Conservation (phyloP, 2,888 invertebrate genomes). For the Ormyrus thymus region DNA sequence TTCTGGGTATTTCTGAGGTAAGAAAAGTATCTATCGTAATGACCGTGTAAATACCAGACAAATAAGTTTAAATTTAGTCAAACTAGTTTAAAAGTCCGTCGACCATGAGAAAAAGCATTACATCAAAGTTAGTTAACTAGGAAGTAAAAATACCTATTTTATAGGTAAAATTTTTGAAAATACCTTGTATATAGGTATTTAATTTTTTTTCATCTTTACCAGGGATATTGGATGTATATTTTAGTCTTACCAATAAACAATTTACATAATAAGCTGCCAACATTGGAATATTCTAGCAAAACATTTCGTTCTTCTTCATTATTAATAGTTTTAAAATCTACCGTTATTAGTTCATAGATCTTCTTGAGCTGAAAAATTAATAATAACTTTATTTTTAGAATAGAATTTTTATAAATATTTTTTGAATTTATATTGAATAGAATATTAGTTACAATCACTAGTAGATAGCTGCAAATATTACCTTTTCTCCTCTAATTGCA, state of each 20-base stretch:
- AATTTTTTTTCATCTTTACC: too few relatives aligned
- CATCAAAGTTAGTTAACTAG: too few relatives aligned
- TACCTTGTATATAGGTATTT: too few relatives aligned
- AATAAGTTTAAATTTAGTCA: too few relatives aligned
- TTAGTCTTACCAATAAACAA: conserved; percentile 14
- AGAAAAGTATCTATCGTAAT: too few relatives aligned
- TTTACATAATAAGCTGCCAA: neutral
- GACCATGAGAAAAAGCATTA: too few relatives aligned
- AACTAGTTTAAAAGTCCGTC: too few relatives aligned
- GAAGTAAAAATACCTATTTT: too few relatives aligned
- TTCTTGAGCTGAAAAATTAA: conserved; percentile 6
- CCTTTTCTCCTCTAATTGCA: conserved; percentile 17
- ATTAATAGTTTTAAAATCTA: neutral
- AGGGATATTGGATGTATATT: too few relatives aligned
- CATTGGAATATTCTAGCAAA: neutral
- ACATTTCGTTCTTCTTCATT: conserved; percentile 1
- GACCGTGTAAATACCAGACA: too few relatives aligned
- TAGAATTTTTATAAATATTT: neutral
- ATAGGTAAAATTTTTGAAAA: too few relatives aligned
- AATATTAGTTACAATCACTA: neutral
- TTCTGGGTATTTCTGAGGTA: too few relatives aligned
- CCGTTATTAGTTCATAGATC: conserved; percentile 1
- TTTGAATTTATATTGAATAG: neutral
- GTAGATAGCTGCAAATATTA: neutral
- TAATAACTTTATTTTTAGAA: neutral